phyloP scores from a whole-genome alignment of 2,113 vertebrate species.

The Rhinoderma darwinii region DNA sequence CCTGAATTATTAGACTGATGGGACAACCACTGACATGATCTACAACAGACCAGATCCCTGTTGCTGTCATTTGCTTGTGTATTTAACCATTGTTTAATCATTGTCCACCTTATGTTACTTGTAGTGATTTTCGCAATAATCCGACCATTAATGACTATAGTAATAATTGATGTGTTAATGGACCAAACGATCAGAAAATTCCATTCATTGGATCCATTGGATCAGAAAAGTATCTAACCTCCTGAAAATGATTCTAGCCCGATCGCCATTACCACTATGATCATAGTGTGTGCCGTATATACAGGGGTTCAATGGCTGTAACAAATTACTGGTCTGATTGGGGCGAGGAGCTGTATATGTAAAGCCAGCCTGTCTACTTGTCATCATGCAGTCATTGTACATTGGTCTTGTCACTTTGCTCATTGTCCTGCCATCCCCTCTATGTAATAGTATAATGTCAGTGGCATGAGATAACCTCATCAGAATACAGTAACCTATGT shows the following conservation, averaged over 20 bases:
- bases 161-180: background rate
- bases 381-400: background rate
- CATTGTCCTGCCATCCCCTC: conserved; percentile 15
- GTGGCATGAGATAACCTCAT: background rate
- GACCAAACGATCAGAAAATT: background rate
- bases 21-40: background rate
- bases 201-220: no score
- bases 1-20: background rate
- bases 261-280: background rate
- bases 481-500: no score
- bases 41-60: background rate
- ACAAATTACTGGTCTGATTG: background rate
- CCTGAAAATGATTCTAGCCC: background rate
- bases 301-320: background rate
- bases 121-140: background rate
- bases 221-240: background rate
- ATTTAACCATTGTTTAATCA: background rate
- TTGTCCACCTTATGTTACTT: background rate
- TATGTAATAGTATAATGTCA: background rate
- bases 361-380: background rate
- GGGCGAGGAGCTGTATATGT: background rate
- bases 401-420: background rate
- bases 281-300: no score
- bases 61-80: background rate
- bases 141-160: no score